These are phyloP conservation scores for Murina feae DNA, from an alignment of 2,113 vertebrate genomes.

Conservation along the genomic window DNA sequence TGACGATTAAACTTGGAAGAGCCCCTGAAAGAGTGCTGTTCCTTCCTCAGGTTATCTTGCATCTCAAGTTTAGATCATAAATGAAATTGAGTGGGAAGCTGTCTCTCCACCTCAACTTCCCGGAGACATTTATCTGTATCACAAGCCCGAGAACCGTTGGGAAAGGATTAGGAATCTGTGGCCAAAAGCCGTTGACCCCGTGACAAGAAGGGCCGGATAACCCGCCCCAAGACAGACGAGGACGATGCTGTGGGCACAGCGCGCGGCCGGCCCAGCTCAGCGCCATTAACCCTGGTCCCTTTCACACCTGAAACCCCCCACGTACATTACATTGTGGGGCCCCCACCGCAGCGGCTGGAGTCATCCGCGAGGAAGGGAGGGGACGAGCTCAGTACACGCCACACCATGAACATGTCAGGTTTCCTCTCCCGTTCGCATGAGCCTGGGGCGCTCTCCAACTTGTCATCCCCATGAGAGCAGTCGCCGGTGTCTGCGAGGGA, in stretches of 20 bases:
- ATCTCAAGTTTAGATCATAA: slow-evolving; percentile 40
- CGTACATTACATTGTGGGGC: slow-evolving; percentile 23
- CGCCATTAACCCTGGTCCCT: neutral
- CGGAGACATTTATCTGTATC: neutral
- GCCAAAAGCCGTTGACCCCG: neutral
- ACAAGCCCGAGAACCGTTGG: neutral
- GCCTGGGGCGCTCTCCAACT: slow-evolving; percentile 61
- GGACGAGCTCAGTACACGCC: slow-evolving; percentile 35
- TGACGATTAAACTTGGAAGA: slow-evolving; percentile 4
- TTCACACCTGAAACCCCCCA: slow-evolving; percentile 42
- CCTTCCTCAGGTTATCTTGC: neutral
- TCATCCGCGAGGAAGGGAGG: slow-evolving; percentile 36
- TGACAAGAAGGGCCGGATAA: neutral
- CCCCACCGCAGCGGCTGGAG: slow-evolving; percentile 30
- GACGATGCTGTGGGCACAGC: neutral
- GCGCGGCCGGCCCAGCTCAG: neutral
- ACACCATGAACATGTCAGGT: slow-evolving; percentile 54
- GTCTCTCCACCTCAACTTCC: slow-evolving; percentile 24
- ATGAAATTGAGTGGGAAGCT: slow-evolving; percentile 37
- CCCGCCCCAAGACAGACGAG: rapidly evolving
- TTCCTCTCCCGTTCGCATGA: slow-evolving; percentile 28
- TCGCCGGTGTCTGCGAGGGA: neutral
- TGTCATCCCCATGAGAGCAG: slow-evolving; percentile 16
- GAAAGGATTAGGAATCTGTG: neutral
- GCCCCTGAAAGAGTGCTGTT: neutral